Evolutionary conservation across 2,797 vertebrate genomes (phyloP), one percentile per base, ranked within the genome.

Genomic region (Hypotaenidia philippensis): DNA sequence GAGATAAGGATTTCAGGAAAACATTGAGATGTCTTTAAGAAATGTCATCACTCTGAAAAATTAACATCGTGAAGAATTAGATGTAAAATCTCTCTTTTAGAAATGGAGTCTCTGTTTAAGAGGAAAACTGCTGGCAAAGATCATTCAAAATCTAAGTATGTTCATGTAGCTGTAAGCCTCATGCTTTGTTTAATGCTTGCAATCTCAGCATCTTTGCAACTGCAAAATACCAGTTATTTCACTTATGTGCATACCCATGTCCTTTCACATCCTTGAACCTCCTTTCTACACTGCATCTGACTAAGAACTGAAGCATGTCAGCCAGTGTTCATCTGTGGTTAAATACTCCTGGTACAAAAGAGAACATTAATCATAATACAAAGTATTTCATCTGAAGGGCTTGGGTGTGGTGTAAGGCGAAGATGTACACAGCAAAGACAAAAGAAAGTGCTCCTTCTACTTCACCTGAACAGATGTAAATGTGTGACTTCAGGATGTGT

Each of bases 201-300:
- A 78, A 64, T 75, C 57, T 95, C 76, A 90, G 57, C 64, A 65
- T 64, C 78, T 91, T 75, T 85, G 31, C 71, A 84, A 89, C 41
- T 77, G 49, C 53, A 74, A 29, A 89, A 87, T 74, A 87, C 23
- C 15, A 80, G 19, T 53, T 89, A 17, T 64, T 92, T 94, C 53
- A 68, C 22, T 89, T 80, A 20, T 57, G 29, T 75, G 29, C 12
- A 8, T 77, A 61, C 11, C 40, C 0, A 0, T 44, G 12, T 71
- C 52, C 40, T 89, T 93, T 85, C 38, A 19, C 38, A 56, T 47
- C 75, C 44, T 53, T 82, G 61, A 84, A 61, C 13, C 9, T 77
- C 52, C 55, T 83, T 95, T 71, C 49, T 75, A 13, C n/a, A 4
- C n/a, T 56, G 36, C 60, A 57, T 64, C 49, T 68, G 40, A 34